These are phyloP conservation scores for Grammomys surdaster DNA, from an alignment of 2,113 vertebrate genomes.

Conservation along the genomic window DNA sequence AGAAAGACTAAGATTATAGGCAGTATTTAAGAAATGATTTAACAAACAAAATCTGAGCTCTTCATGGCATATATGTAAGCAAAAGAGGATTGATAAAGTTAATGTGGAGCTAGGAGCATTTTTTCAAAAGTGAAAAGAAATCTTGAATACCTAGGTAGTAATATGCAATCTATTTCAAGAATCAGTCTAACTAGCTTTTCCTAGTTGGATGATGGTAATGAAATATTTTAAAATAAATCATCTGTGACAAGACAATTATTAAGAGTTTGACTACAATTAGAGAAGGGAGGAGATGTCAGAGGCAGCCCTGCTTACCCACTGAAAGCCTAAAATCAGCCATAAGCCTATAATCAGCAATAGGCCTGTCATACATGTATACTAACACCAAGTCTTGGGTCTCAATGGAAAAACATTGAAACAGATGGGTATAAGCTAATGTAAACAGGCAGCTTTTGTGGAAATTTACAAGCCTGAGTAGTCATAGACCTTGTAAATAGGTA, in stretches of 20 bases:
- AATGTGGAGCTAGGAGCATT: not conserved
- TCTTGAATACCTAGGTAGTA: not conserved
- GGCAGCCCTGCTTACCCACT: too few species aligned
- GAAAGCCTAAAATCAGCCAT: too few species aligned
- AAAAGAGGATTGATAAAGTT: not conserved
- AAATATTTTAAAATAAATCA: not conserved
- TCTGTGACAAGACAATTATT: not conserved
- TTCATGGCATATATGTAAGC: not conserved
- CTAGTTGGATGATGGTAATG: not conserved
- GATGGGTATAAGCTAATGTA: too few species aligned
- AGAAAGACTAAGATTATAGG: not conserved
- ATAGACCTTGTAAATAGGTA: too few species aligned
- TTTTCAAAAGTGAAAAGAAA: constrained; percentile 34
- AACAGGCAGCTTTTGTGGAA: too few species aligned
- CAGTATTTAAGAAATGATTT: constrained; percentile 43
- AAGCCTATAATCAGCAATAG: too few species aligned
- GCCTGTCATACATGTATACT: too few species aligned
- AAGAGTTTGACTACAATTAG: too few species aligned
- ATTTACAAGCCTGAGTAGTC: too few species aligned
- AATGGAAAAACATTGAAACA: too few species aligned
- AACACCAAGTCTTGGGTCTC: too few species aligned
- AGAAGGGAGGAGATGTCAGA: too few species aligned
- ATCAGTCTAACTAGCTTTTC: not conserved
- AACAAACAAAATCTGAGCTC: not conserved
- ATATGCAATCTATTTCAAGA: constrained; percentile 31